Percentiles rank a stretch among this genome's conserved stretches.
Evolutionary conservation across 2,888 invertebrate species (phyloP).

Genomic region (Nemoura dubitans): DNA sequence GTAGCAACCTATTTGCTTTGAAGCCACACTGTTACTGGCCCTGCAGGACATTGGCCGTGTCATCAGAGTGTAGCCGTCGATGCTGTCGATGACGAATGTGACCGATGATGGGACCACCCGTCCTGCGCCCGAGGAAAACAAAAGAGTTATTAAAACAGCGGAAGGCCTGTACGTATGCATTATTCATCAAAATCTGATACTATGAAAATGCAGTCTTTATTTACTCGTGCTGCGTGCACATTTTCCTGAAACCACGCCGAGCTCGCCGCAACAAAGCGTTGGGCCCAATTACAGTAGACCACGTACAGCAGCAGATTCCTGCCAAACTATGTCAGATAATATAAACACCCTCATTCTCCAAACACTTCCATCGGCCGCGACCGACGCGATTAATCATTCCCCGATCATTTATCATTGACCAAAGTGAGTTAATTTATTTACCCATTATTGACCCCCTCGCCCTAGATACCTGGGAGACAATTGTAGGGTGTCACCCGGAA

Average conservation of each 20-base stretch:
- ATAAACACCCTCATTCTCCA: neutral
- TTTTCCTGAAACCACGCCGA: neutral
- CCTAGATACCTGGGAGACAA: slow-evolving; percentile 10
- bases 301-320: neutral
- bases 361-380: neutral
- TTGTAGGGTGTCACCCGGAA: neutral
- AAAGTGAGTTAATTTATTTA: slow-evolving; percentile 20
- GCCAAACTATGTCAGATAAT: neutral
- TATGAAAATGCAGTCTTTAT: neutral
- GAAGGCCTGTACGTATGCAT: neutral
- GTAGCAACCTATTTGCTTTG: no score
- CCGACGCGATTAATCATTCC: slow-evolving; percentile 1
- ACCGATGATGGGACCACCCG: no score
- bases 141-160: neutral
- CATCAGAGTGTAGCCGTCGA: no score
- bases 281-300: neutral
- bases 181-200: neutral
- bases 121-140: no score
- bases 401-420: slow-evolving; percentile 19
- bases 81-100: no score
- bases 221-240: neutral
- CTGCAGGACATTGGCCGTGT: no score
- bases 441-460: slow-evolving; percentile 24
- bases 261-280: neutral
- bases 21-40: no score